Evolutionary conservation across 2,888 invertebrate genomes (phyloP).

Genomic region (Lasioglossum morio): DNA sequence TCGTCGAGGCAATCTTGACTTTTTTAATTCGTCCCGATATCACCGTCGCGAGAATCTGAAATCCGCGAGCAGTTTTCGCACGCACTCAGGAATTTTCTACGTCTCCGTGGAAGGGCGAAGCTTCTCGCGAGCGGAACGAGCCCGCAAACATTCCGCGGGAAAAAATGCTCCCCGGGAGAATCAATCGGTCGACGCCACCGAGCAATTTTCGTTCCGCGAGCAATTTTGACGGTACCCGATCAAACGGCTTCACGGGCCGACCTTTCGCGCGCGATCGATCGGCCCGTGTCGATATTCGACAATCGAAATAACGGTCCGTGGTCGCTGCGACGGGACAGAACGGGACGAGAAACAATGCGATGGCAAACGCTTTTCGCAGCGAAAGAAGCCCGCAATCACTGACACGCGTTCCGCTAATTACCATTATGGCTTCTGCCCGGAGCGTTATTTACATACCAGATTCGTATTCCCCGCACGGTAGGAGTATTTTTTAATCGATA

Average conservation of each 20-base stretch:
- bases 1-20: conserved; percentile 43
- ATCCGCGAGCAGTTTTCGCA: background rate
- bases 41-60: conserved; percentile 4
- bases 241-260: background rate
- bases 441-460: conserved; percentile 7
- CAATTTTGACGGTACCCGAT: conserved; percentile 33
- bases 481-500: conserved; percentile 37
- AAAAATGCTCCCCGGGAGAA: conserved; percentile 19
- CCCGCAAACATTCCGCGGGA: conserved; percentile 34
- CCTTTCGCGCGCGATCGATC: conserved; percentile 19
- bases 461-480: conserved; percentile 9
- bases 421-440: conserved; percentile 11
- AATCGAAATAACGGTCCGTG: conserved; percentile 16
- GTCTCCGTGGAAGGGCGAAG: background rate
- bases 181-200: background rate
- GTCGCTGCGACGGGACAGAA: background rate
- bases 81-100: background rate
- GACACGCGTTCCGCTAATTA: conserved; percentile 42
- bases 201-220: conserved; percentile 19
- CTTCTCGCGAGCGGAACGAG: background rate
- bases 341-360: background rate
- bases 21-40: conserved; percentile 53
- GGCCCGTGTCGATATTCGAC: conserved; percentile 11
- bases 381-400: conserved; percentile 41
- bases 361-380: background rate